Base-by-base conservation (phyloP, 2,888 invertebrate species). In the Abrostola tripartita region DNA sequence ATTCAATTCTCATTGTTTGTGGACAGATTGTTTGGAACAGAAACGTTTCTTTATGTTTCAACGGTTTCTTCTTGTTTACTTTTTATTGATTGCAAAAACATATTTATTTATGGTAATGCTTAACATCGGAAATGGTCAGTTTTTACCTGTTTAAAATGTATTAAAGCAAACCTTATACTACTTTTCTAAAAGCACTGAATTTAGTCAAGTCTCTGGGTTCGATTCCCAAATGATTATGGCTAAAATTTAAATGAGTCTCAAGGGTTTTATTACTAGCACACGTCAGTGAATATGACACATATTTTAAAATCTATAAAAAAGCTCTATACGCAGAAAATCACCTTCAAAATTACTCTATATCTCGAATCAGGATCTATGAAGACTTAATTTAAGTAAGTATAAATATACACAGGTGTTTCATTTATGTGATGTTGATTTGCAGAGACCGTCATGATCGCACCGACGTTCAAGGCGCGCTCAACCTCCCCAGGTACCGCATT, bases 391-490 rank as follows among this genome's bases (percentile, higher is more conserved):
- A 24, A 24, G 24, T 24, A 24, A 24, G 24, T 7, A 11, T 24
- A 5, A 8, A 5, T 38, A 8, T 35, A 14, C 6, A 52, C 7
- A 5, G 52, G 6, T 59, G 57, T 62, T 75, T 81, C 70, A 88
- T 84, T 68, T 66, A 74, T 87, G 76, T 89, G 87, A 85, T 92
- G 93, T 87, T 93, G 86, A 88, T 93, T 96, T 96, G 78, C 96
- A 96, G 96, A 96, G 91, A 95, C 95, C 90, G 95, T 95, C 92
- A 96, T 96, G 96, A 96, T 97, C 88, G 95, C 96, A 81, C 97
- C 97, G 81, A 97, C 96, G 89, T 98, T 97, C 95, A 97, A 97
- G 95, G 97, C 97, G 83, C 97, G 96, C 87, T 96, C 97, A 82
- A 95, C 96, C 71, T 95, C 95, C 81, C 95, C 96, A 96, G 97